These are phyloP conservation scores for Pituophis catenifer DNA, from an alignment of 2,113 vertebrate genomes.

Conservation along the genomic window DNA sequence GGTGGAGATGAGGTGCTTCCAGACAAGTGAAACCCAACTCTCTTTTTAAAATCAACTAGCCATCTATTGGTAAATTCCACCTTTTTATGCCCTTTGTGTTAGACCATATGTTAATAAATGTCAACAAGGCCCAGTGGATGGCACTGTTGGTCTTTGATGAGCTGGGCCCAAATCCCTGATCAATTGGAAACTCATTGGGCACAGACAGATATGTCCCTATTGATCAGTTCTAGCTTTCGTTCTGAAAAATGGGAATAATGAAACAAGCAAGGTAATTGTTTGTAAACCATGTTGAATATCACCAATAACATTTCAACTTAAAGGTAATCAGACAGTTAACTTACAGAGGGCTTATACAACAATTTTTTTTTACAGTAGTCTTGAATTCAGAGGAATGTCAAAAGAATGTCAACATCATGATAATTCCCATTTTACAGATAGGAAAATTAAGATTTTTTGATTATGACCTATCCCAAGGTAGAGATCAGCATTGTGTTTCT, in stretches of 20 bases:
- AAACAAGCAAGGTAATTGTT: background rate
- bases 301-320: background rate
- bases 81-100: background rate
- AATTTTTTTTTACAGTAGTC: background rate
- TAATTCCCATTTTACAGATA: background rate
- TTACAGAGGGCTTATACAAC: background rate
- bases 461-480: background rate
- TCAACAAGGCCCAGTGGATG: background rate
- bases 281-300: background rate
- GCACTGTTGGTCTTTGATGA: slow-evolving; percentile 1
- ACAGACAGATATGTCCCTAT: background rate
- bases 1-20: background rate
- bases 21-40: background rate
- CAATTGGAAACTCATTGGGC: background rate
- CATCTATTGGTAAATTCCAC: background rate
- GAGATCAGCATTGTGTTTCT: background rate
- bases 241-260: background rate
- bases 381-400: background rate
- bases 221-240: background rate
- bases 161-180: background rate
- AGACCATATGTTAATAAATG: background rate
- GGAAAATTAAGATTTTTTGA: background rate
- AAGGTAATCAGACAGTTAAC: background rate
- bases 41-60: background rate
- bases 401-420: background rate